Evolutionary conservation across 2,797 vertebrate species (phyloP).

Genomic region (Rhinogobio ventralis): DNA sequence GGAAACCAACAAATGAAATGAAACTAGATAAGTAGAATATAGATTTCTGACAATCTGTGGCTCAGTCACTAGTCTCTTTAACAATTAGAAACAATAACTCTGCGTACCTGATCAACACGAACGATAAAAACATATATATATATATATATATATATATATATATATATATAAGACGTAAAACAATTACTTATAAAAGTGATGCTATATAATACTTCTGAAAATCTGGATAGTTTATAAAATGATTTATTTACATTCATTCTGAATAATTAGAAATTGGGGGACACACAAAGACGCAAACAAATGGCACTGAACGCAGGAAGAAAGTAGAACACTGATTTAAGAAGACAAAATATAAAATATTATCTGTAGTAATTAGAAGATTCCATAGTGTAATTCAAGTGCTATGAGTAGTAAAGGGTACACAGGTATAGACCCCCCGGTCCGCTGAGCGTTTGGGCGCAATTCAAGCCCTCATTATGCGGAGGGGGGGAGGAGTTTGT

Average conservation of each 20-base stretch:
- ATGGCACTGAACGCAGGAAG: constrained; percentile 67
- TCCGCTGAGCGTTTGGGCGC: constrained; percentile 47
- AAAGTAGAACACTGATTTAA: constrained; percentile 79
- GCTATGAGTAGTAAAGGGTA: constrained; percentile 75
- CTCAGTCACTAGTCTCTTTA: constrained; percentile 84
- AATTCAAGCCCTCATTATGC: constrained; percentile 59
- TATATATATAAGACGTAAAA: constrained; percentile 69
- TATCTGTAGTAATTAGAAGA: constrained; percentile 75
- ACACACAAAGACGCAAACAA: constrained; percentile 65
- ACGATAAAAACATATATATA: constrained; percentile 67
- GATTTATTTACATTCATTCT: constrained; percentile 81
- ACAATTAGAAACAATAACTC: constrained; percentile 68
- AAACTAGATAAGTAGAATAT: constrained; percentile 79
- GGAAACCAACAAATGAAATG: constrained; percentile 69
- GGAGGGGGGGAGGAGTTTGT: constrained; percentile 73
- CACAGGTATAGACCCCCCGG: constrained; percentile 62
- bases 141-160: constrained; percentile 72
- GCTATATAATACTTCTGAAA: constrained; percentile 77
- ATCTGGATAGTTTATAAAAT: constrained; percentile 77
- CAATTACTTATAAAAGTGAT: constrained; percentile 67
- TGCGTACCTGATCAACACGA: constrained; percentile 75
- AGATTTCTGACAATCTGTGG: constrained; percentile 80
- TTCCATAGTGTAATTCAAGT: constrained; percentile 81
- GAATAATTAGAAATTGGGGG: constrained; percentile 74
- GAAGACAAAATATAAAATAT: constrained; percentile 73